Base-by-base conservation (phyloP, 1,140 invertebrate genomes). In the Scaptomyza montana region DNA sequence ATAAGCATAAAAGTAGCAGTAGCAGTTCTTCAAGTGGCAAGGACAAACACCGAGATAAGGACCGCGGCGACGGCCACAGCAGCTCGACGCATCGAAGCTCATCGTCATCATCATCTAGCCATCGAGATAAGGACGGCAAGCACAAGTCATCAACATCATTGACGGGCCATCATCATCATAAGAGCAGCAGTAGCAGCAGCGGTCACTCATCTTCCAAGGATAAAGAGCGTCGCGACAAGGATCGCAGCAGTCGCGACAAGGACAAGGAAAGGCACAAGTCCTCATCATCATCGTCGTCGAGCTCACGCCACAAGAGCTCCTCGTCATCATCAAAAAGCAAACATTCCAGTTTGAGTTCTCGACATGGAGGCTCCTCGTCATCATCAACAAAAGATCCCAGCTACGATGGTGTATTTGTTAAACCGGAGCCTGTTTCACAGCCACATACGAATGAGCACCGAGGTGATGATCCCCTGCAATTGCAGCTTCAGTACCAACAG, bases 221-320 rank as follows among this genome's bases (percentile, higher is more conserved):
- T 81, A 93, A 89, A 84, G 93, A 93, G 81, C 87, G 93, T 2
- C 80, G 39, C 8, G 39, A 43, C 39, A 43, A 43, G 39, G 39
- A 43, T n/a, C 39, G 39, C 39, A 43, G 39, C 39, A 43, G 39
- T 43, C 12, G 76, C 9, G 85, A 89, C 41, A 75, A 92, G 93
- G 80, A 89, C 61, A 94, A 93, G 54, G 94, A 95, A 64, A 94
- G 94, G 71, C 93, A 91, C 64, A 91, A 91, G 71, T 92, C 92
- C 71, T 89, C 84, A 7, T 85, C 79, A 2, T 80, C 80, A 6
- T 87, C 80, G 3, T 86, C 89, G 19, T 90, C 89, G 7, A 94
- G 89, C 69, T 78, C 82, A 25, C 87, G 82, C 61, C 89, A 90
- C 57, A 91, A 90, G 67, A 86, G 90, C 73, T 87, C 79, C 70